Base-by-base conservation (phyloP, 2,113 vertebrate species). In the Pelmatolapia mariae region DNA sequence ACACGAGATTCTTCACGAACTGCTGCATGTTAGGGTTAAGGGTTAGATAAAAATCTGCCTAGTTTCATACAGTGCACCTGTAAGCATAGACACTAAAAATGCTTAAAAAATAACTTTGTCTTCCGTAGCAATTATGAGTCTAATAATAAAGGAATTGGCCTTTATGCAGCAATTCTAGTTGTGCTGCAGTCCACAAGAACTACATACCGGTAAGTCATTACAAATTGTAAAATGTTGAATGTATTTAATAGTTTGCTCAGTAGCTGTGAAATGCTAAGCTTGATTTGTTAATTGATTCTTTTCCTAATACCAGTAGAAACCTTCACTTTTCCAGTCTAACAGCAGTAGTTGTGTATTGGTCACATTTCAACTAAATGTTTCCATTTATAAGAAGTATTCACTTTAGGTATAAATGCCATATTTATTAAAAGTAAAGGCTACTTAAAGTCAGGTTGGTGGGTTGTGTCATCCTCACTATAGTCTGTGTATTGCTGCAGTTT, bases 191-290 rank as follows among this genome's bases (percentile, higher is more conserved):
- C 87, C 88, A 86, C 76, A 89, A 86, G 71, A 90, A 59, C 82
- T 85, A 59, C 59, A 68, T 82, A 45, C 83, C 31, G 90, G 92
- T 92, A 91, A 92, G 90, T 92, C 85, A n/a, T 90, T 54, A 31
- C 26, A 78, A 86, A 85, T 89, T 68, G 4, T 81, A 19, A 86
- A 90, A 66, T 43, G 54, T 79, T 80, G 10, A 19, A 22, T 56
- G 31, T 89, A 22, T 86, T 68, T 78, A 56, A 54, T 47, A 78
- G 36, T 52, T 40, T 83, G 29, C 68, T 80, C 80, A 19, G 26
- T 24, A 16, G n/a, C 40, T 81, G 16, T 45, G 43, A 33, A 79
- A 57, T 53, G n/a, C 80, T 26, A 53, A 33, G 36, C 15, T 57
- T 47, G 24, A 85, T 40, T 80, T 59, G 13, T 52, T 71, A 43